Conservation (phyloP, 92 coral and sea anemone genomes). For the Siderastrea siderea region DNA sequence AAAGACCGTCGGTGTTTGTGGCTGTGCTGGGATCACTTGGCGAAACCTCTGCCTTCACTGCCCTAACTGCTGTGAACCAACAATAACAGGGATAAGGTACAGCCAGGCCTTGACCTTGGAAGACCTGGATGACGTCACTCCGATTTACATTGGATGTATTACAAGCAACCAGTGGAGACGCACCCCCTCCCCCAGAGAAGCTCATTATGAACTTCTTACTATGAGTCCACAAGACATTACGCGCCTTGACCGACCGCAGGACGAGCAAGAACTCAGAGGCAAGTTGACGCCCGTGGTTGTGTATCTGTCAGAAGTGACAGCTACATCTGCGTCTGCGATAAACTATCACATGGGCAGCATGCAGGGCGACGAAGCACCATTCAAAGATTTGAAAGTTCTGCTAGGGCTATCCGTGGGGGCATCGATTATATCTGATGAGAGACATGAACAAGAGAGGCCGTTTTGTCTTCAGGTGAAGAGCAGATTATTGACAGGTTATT, state of each 20-base stretch:
- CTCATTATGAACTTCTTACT: constrained; percentile 62
- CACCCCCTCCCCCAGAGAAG: constrained; percentile 21
- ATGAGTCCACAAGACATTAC: constrained; percentile 70
- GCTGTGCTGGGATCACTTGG: constrained; percentile 36
- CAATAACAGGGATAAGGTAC: not conserved
- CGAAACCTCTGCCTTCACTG: constrained; percentile 50
- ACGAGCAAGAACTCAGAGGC: constrained; percentile 57
- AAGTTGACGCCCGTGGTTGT: constrained; percentile 75
- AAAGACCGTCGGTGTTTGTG: constrained; percentile 16
- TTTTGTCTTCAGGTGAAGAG: constrained; percentile 15
- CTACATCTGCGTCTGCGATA: constrained; percentile 86
- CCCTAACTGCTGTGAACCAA: constrained; percentile 23
- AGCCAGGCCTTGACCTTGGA: constrained; percentile 70
- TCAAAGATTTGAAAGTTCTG: constrained; percentile 65
- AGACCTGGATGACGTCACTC: constrained; percentile 77
- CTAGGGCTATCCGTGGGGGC: constrained; percentile 75
- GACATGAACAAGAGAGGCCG: constrained; percentile 39
- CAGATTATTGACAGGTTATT: too few relatives aligned
- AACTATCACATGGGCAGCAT: constrained; percentile 74
- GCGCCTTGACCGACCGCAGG: constrained; percentile 66
- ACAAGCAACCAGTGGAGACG: constrained; percentile 78
- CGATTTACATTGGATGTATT: constrained; percentile 81
- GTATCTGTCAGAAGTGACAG: constrained; percentile 82
- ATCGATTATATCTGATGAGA: constrained; percentile 80
- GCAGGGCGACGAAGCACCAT: constrained; percentile 18